Evolutionary conservation across 2,888 invertebrate species (phyloP), one percentile per base, ranked within the genome.

Genomic region (Cephus runcator): DNA sequence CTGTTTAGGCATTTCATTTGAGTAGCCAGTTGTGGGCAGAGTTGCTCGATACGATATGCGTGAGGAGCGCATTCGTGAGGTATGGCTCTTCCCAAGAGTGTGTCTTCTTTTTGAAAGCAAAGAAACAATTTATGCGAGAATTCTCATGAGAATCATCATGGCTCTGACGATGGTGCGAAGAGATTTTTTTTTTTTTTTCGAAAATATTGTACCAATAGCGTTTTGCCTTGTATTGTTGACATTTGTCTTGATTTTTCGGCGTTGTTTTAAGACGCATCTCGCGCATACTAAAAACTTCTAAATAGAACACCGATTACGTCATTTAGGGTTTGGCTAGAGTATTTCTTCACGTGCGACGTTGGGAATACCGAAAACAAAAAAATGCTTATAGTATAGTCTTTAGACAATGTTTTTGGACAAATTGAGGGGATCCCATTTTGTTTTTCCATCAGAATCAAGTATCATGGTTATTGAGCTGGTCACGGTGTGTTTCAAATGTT

Each of bases 1-100:
- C 83, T 85, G 86, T 87, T 89, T 88, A 87, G 87, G 84, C 85
- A 86, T 87, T 88, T 87, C 81, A 81, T 82, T 79, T 81, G 78
- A 82, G 79, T 76, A 74, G n/a, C n/a, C 75, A 56, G 33, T 79
- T 82, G 83, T 84, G 86, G 84, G 85, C 81, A 73, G 84, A 76
- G 35, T 83, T 81, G 81, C 80, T 83, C 74, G 76, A 82, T 81
- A 83, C 77, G 40, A 56, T 73, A 56, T 56, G 40, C 34, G 40
- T 34, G 74, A 77, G 31, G 31, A 34, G 34, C 30, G 69, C 68
- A 31, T 33, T 40, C 30, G 23, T 73, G 68, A 40, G 4, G 34
- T 34, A 71, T 33, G n/a, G 30, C 11, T 56, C 23, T 23, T 56
- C 4, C 23, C 23, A 56, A 56, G 56, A 1, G 9, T 56, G 9